phyloP scores from a whole-genome alignment of 2,113 vertebrate species.

The Crocuta crocuta region DNA sequence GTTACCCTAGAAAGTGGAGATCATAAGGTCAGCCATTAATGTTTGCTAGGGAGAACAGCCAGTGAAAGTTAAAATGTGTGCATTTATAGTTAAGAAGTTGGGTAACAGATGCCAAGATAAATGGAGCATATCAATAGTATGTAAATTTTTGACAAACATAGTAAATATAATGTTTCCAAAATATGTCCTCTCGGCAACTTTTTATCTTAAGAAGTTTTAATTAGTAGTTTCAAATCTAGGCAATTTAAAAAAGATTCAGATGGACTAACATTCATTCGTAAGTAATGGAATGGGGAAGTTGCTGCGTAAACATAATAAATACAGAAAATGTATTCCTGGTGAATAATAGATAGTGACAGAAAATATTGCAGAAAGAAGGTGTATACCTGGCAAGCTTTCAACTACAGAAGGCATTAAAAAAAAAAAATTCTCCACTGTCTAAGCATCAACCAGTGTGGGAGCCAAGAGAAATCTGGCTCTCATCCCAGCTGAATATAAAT shows the following conservation, averaged over 20 bases:
- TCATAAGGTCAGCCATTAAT: background rate
- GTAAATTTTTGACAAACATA: slow-evolving; percentile 48
- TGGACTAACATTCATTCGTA: background rate
- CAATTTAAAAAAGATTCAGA: slow-evolving; percentile 1
- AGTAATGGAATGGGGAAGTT: background rate
- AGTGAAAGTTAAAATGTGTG: background rate
- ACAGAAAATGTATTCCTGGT: background rate
- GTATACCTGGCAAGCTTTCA: background rate
- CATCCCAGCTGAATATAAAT: slow-evolving; percentile 62
- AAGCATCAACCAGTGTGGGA: background rate
- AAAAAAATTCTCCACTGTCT: background rate
- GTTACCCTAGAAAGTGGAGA: background rate
- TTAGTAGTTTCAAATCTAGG: background rate
- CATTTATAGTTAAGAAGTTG: slow-evolving; percentile 49
- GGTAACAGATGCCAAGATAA: slow-evolving; percentile 55
- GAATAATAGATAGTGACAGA: background rate
- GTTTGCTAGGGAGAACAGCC: background rate
- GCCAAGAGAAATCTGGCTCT: slow-evolving; percentile 35
- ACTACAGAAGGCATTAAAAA: background rate
- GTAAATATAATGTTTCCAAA: slow-evolving; percentile 44
- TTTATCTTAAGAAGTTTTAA: slow-evolving; percentile 33
- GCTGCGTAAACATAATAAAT: slow-evolving; percentile 6
- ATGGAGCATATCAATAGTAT: slow-evolving; percentile 37
- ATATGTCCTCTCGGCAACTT: background rate
- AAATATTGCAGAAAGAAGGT: background rate